phyloP scores from a whole-genome alignment of 2,797 vertebrate genomes.

The Masticophis lateralis region DNA sequence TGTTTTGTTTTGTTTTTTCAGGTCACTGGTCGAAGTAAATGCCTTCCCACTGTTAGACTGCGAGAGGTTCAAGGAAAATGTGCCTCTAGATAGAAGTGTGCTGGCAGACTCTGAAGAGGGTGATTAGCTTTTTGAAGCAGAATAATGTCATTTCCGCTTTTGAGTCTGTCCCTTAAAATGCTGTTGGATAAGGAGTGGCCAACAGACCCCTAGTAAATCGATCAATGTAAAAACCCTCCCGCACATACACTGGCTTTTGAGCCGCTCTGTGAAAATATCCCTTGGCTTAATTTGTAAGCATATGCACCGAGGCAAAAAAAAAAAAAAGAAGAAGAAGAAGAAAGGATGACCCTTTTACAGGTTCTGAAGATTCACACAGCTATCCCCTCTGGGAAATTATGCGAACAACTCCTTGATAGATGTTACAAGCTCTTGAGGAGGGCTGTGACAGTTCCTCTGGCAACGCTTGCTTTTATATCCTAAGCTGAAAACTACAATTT shows the following conservation, averaged over 20 bases:
- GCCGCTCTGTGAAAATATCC: not conserved
- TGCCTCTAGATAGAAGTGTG: not conserved
- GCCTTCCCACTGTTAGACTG: not conserved
- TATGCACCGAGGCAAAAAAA: not conserved
- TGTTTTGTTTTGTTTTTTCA: not conserved
- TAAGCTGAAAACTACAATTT: not conserved
- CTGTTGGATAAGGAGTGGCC: not conserved
- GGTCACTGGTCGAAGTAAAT: constrained; percentile 5
- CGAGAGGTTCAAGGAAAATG: not conserved
- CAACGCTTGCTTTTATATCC: not conserved
- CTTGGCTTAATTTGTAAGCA: not conserved
- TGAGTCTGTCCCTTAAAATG: not conserved
- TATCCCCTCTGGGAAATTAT: not conserved
- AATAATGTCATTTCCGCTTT: not conserved
- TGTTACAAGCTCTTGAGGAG: not conserved
- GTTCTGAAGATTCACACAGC: not conserved
- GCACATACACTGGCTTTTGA: not conserved
- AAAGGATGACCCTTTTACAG: not conserved
- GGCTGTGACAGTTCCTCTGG: not conserved
- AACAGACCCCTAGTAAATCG: not conserved
- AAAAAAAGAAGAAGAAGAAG: not conserved
- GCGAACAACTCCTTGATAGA: not conserved
- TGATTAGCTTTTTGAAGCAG: not conserved
- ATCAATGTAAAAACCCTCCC: not conserved
- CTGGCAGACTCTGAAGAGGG: not conserved